These are phyloP conservation scores for Pseudonaja textilis DNA, from an alignment of 2,113 vertebrate genomes.

Conservation along the genomic window DNA sequence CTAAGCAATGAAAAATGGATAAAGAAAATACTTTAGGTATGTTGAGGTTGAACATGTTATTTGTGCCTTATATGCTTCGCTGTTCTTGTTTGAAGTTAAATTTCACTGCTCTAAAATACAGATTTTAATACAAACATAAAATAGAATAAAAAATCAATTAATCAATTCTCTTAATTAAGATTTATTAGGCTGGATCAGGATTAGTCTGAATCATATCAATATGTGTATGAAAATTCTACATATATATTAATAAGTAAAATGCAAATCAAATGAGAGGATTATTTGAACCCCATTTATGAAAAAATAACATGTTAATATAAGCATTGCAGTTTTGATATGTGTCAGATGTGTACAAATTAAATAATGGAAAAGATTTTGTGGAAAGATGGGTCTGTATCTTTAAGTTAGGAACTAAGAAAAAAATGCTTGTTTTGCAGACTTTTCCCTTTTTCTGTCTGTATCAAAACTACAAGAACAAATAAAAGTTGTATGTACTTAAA, in stretches of 20 bases:
- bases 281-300: not conserved
- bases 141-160: not conserved
- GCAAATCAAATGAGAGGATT: not conserved
- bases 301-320: not conserved
- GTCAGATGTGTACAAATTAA: not conserved
- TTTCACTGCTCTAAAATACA: not conserved
- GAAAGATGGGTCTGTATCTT: not conserved
- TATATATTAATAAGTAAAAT: not conserved
- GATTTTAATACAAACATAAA: not conserved
- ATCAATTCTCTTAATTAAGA: not conserved
- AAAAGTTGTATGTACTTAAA: not conserved
- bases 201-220: not conserved
- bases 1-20: not conserved
- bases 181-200: not conserved
- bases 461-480: not conserved
- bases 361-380: not conserved
- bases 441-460: not conserved
- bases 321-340: not conserved
- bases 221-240: not conserved
- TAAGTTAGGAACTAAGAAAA: not conserved
- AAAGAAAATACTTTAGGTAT: not conserved
- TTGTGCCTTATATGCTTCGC: not conserved
- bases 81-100: not conserved
- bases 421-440: not conserved
- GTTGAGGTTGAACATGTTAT: not conserved